phyloP scores from a whole-genome alignment of 2,797 vertebrate genomes.

The Darevskia nairensis region DNA sequence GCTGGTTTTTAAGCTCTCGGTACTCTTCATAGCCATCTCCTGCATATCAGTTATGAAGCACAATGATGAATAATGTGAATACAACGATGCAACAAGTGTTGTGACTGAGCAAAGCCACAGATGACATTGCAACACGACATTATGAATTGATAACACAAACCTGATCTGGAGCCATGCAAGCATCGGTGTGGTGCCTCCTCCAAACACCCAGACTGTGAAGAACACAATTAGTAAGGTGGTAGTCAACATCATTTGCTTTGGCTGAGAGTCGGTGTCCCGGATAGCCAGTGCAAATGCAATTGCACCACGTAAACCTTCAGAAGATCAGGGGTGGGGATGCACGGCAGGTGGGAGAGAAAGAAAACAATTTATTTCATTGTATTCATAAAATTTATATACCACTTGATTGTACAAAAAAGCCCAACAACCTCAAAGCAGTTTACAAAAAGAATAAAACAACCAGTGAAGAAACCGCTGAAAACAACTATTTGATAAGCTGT shows the following conservation, averaged over 20 bases:
- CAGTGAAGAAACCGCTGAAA: no score
- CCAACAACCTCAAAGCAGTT: no score
- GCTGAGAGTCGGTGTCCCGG: constrained; percentile 77
- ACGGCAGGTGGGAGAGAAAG: not conserved
- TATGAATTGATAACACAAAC: constrained; percentile 68
- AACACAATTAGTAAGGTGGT: constrained; percentile 84
- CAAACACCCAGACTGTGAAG: constrained; percentile 85
- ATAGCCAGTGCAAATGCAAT: constrained; percentile 86
- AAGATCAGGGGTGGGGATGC: not conserved
- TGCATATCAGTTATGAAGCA: not conserved
- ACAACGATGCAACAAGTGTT: accelerated
- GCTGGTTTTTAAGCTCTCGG: not conserved
- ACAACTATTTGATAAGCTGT: no score
- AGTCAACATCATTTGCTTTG: constrained; percentile 82
- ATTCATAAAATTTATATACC: no score
- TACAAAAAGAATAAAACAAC: no score
- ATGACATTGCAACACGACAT: accelerated
- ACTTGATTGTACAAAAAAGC: no score
- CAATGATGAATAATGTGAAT: not conserved
- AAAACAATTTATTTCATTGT: no score
- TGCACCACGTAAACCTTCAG: constrained; percentile 83
- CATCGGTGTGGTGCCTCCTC: constrained; percentile 81
- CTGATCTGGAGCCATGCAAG: constrained; percentile 85
- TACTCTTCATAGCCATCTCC: not conserved
- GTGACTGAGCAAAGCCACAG: accelerated